Base-by-base conservation (phyloP, 2,888 invertebrate genomes). In the Philaethria dido region DNA sequence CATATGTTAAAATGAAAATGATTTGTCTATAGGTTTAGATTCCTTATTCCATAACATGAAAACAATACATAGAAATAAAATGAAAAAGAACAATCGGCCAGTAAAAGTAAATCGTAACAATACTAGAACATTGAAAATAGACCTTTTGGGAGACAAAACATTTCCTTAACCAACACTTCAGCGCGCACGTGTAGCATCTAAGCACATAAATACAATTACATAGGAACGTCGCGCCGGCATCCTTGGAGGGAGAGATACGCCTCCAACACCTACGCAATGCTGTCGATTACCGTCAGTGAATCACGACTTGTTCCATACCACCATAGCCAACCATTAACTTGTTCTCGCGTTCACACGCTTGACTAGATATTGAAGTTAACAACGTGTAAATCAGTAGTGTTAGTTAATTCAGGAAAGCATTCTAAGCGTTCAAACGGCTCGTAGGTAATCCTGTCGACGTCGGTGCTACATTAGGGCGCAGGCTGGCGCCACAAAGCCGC, bases 401-500 rank as follows among this genome's bases (percentile, higher is more conserved):
- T 73, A 74, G 78, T 79, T 74, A 80, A 78, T 73, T 72, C 72
- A 72, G 74, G 79, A 78, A 82, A 82, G 79, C 75, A 75, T 79
- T 79, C 80, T 79, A 82, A 81, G 80, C 78, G 79, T 70, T 70
- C 62, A 66, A 68, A 80, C 77, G 72, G 75, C 78, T 79, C 80
- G 81, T 83, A 81, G 82, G 82, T 84, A 86, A 86, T 85, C 82
- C 83, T 81, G 86, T 81, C 85, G 80, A 85, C 80, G 50, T 81
- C 85, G 80, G 81, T 75, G 79, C 72, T 82, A 80, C 83, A 86
- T 86, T 88, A 89, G 81, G 77, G 77, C 47, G 75, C 73, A 71
- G 69, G 82, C 84, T 85, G 88, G 89, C 82, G 87, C 85, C 81
- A 87, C 89, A 89, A 87, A 87, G 82, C 83, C 81, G 82, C 88